phyloP scores from a whole-genome alignment of 2,113 vertebrate genomes.

The Ranitomeya variabilis region DNA sequence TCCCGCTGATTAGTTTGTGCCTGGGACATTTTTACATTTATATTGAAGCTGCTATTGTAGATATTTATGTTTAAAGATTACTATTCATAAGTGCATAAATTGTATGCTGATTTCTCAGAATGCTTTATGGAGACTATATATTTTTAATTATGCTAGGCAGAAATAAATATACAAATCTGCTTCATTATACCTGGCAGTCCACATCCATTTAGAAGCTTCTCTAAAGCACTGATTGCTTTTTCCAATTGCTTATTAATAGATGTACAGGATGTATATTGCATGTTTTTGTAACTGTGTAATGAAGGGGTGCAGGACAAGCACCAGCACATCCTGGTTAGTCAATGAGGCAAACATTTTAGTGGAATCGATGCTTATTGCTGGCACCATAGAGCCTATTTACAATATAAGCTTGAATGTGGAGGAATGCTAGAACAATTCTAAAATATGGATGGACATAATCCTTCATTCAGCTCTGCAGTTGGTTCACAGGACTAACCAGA shows the following conservation, averaged over 20 bases:
- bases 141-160: neutral
- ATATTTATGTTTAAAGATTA: slow-evolving; percentile 2
- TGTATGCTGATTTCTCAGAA: neutral
- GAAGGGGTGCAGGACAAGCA: neutral
- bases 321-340: slow-evolving; percentile 22
- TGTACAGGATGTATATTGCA: slow-evolving; percentile 28
- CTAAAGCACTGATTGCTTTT: slow-evolving; percentile 27
- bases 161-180: slow-evolving; percentile 13
- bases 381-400: neutral
- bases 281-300: slow-evolving; percentile 16
- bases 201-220: slow-evolving; percentile 5
- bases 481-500: neutral
- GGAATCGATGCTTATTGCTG: neutral
- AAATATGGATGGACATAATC: neutral
- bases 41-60: slow-evolving; percentile 13
- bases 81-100: slow-evolving; percentile 16
- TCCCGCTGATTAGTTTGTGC: neutral
- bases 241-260: slow-evolving; percentile 39
- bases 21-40: slow-evolving; percentile 23
- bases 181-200: slow-evolving; percentile 4
- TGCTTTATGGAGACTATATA: neutral
- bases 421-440: neutral
- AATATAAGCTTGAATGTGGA: neutral
- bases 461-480: neutral
- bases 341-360: slow-evolving; percentile 3